A percentile compares a stretch with the other conserved stretches of the same genome.
Evolutionary conservation across 2,113 vertebrate genomes (phyloP).

Genomic region (Pterocles gutturalis): DNA sequence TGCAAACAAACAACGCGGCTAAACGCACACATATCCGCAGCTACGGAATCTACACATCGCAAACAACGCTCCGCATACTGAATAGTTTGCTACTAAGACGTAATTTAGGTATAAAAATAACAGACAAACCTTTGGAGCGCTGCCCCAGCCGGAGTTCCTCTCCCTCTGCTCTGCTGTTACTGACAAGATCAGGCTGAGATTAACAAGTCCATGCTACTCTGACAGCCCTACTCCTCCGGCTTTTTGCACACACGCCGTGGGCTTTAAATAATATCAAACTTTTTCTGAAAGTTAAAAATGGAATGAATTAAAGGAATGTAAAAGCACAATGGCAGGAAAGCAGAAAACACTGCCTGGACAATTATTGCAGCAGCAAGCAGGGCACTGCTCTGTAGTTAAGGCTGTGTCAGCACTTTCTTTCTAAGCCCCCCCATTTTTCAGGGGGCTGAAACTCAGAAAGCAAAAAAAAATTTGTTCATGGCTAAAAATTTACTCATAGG

Average conservation of each 20-base stretch:
- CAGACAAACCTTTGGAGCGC: conserved; percentile 70
- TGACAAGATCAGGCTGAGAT: conserved; percentile 77
- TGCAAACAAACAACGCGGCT: not conserved
- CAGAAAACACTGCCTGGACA: conserved; percentile 37
- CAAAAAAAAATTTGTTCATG: not conserved
- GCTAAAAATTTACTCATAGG: not conserved
- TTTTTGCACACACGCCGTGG: not conserved
- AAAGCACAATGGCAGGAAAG: conserved; percentile 44
- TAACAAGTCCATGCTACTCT: conserved; percentile 72
- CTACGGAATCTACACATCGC: not conserved
- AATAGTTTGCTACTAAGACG: fast-evolving
- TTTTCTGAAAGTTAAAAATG: conserved; percentile 65
- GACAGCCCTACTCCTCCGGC: not conserved
- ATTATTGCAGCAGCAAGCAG: conserved; percentile 42
- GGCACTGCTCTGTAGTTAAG: conserved; percentile 36
- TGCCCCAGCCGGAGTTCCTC: conserved; percentile 73
- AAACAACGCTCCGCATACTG: not conserved
- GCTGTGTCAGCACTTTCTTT: conserved; percentile 64
- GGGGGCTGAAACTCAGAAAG: not conserved
- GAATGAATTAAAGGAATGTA: not conserved
- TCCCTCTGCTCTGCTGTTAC: conserved; percentile 46
- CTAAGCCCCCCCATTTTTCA: not conserved
- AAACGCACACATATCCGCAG: not conserved
- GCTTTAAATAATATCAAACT: conserved; percentile 53
- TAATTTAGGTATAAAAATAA: not conserved